Percentiles rank a stretch among this genome's conserved stretches.
Evolutionary conservation across 1,140 invertebrate species (phyloP).

Genomic region (Lamellibrachia luymesi): DNA sequence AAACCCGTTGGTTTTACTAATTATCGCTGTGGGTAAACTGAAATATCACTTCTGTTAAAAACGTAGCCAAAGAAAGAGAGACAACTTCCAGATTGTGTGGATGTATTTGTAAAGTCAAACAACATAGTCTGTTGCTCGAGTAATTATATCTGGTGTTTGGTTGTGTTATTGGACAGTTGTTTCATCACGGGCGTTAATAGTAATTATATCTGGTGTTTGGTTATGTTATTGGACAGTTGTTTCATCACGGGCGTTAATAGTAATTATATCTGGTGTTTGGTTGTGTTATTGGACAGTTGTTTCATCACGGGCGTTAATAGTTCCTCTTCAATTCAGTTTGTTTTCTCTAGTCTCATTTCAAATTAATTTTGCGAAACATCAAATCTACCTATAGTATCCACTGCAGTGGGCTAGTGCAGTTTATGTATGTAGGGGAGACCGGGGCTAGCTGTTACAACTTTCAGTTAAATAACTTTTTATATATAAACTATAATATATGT

Average conservation of each 20-base stretch:
- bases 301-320: background rate
- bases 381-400: too few relatives aligned
- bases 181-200: background rate
- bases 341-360: too few relatives aligned
- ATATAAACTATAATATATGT: too few relatives aligned
- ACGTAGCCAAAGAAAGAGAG: background rate
- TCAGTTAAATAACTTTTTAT: too few relatives aligned
- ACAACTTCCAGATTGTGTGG: background rate
- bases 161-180: background rate
- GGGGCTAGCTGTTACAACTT: too few relatives aligned
- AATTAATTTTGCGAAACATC: too few relatives aligned
- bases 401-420: too few relatives aligned
- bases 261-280: background rate
- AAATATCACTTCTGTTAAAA: background rate
- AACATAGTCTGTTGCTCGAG: background rate
- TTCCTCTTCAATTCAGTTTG: too few relatives aligned
- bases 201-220: background rate
- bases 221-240: background rate
- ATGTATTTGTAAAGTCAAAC: background rate
- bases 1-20: background rate
- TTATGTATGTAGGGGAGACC: too few relatives aligned
- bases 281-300: background rate
- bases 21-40: background rate
- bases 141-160: background rate
- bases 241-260: background rate